Evolutionary conservation across 2,888 invertebrate species (phyloP).

Genomic region (Falcaria lacertinaria): DNA sequence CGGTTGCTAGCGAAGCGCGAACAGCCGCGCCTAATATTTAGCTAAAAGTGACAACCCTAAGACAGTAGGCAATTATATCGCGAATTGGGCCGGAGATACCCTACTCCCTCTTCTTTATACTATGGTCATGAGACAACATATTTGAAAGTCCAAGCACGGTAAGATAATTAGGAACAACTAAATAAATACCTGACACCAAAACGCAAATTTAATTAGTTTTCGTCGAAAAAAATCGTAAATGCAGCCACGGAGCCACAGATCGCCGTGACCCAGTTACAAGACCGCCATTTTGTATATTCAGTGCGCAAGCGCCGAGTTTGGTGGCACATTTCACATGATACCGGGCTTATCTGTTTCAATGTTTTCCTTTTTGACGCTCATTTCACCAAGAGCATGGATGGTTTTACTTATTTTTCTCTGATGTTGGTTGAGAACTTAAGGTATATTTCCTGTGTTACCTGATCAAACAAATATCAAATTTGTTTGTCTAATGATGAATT

Average conservation of each 20-base stretch:
- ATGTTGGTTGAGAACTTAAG: too few species aligned
- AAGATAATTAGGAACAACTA: neutral
- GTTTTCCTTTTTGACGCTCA: constrained; percentile 24
- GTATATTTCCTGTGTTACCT: too few species aligned
- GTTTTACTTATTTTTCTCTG: constrained; percentile 13
- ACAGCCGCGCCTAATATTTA: too few species aligned
- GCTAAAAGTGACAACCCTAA: too few species aligned
- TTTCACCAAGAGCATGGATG: constrained; percentile 17
- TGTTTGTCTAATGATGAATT: too few species aligned
- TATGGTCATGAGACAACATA: too few species aligned
- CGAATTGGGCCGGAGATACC: too few species aligned
- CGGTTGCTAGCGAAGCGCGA: too few species aligned
- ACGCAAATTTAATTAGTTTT: constrained; percentile 15
- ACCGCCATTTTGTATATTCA: constrained; percentile 55
- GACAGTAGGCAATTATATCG: too few species aligned
- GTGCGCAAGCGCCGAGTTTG: constrained; percentile 41
- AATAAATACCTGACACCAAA: constrained; percentile 6
- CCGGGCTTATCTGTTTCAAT: constrained; percentile 15
- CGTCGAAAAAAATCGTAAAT: constrained; percentile 22
- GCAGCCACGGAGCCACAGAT: constrained; percentile 37
- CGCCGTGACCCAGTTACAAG: constrained; percentile 57
- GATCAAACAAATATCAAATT: too few species aligned
- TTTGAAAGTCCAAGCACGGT: too few species aligned
- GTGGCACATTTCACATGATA: constrained; percentile 55
- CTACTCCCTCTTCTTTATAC: too few species aligned